These are phyloP conservation scores for Petrocephalus sullivani DNA, from an alignment of 2,797 vertebrate species.

Conservation along the genomic window DNA sequence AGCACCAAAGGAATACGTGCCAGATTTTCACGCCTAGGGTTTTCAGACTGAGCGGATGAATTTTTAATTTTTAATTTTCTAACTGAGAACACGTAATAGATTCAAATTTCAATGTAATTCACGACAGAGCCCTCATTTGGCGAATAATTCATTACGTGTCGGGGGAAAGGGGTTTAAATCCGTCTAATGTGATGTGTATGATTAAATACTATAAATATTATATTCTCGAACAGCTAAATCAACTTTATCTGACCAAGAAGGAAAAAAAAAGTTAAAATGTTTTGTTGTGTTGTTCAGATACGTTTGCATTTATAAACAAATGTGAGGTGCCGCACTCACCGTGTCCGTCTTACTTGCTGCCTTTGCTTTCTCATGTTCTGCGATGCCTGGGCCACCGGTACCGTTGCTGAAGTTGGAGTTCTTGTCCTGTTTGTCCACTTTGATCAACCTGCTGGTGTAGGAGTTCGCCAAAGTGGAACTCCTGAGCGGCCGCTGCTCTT, in stretches of 20 bases:
- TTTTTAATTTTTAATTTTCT: not conserved
- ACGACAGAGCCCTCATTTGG: not conserved
- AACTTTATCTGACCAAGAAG: not conserved
- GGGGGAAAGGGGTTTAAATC: not conserved
- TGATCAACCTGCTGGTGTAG: slow-evolving; percentile 92
- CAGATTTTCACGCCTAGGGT: not conserved
- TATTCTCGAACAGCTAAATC: not conserved
- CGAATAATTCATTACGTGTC: not conserved
- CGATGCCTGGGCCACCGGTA: slow-evolving; percentile 49
- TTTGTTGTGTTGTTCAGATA: not conserved
- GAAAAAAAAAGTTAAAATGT: not conserved
- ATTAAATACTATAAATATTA: no score
- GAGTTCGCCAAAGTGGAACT: slow-evolving; percentile 67
- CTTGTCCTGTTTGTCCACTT: slow-evolving; percentile 87
- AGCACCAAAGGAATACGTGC: not conserved
- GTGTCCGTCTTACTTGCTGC: slow-evolving; percentile 65
- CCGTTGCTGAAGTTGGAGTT: slow-evolving; percentile 55
- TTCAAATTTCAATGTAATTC: not conserved
- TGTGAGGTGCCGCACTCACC: slow-evolving; percentile 50
- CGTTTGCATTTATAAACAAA: not conserved
- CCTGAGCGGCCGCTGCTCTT: slow-evolving; percentile 61
- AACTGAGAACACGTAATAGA: not conserved
- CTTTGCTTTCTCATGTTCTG: slow-evolving; percentile 64
- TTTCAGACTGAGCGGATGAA: not conserved
- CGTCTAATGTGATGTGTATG: no score